phyloP scores from a whole-genome alignment of 2,888 invertebrate genomes.

The Carpatolechia fugitivella region DNA sequence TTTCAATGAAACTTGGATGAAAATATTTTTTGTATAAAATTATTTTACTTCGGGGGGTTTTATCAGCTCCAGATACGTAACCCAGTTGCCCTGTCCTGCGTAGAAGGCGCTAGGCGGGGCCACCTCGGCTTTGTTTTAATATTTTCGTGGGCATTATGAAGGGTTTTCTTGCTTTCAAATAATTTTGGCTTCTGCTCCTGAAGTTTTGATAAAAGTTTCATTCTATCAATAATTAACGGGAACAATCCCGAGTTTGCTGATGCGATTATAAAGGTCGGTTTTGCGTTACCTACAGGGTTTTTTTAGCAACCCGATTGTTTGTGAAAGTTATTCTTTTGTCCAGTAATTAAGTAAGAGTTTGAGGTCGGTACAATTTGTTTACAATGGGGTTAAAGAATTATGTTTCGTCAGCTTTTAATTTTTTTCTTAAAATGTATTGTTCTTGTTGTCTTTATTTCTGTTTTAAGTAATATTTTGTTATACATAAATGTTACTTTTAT shows the following conservation, averaged over 20 bases:
- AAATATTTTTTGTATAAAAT: neutral
- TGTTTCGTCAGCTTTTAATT: neutral
- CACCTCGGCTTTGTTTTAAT: slow-evolving; percentile 79
- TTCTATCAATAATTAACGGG: slow-evolving; percentile 79
- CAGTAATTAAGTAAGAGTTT: slow-evolving; percentile 45
- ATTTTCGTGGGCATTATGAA: slow-evolving; percentile 79
- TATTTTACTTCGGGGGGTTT: slow-evolving; percentile 18
- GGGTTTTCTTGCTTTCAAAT: slow-evolving; percentile 78
- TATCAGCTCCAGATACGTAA: slow-evolving; percentile 45
- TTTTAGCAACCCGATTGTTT: slow-evolving; percentile 21
- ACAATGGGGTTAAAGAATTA: neutral
- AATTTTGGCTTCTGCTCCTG: slow-evolving; percentile 78
- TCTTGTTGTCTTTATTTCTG: neutral
- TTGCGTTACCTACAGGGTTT: slow-evolving; percentile 58
- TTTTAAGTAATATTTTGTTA: too few relatives aligned
- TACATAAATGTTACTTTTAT: too few relatives aligned
- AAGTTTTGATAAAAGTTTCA: slow-evolving; percentile 80
- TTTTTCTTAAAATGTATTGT: neutral
- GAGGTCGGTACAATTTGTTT: neutral
- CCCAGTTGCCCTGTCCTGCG: slow-evolving; percentile 55
- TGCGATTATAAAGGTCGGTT: slow-evolving; percentile 74
- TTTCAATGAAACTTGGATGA: too few relatives aligned
- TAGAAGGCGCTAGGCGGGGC: slow-evolving; percentile 55
- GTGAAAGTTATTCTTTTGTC: slow-evolving; percentile 43
- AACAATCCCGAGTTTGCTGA: slow-evolving; percentile 66